phyloP scores from a whole-genome alignment of 2,888 invertebrate species.

The Drosophila maculinotata region DNA sequence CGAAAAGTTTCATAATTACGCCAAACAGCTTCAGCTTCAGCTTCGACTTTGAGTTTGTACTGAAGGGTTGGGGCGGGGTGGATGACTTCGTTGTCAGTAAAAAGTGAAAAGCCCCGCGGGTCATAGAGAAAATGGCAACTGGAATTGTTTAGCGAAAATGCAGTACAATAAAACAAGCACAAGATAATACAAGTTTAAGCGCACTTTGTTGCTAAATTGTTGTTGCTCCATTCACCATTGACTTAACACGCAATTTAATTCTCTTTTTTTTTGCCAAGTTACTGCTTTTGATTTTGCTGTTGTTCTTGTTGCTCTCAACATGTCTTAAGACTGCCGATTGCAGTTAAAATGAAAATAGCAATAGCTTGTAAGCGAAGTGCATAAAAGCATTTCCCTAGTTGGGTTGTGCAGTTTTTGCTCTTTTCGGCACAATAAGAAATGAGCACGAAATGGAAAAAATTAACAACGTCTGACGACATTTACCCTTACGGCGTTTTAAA shows the following conservation, averaged over 20 bases:
- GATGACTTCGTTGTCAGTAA: slow-evolving; percentile 10
- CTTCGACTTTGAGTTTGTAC: not conserved
- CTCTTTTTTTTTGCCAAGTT: slow-evolving; percentile 38
- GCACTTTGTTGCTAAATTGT: slow-evolving; percentile 50
- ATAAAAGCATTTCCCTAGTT: slow-evolving; percentile 58
- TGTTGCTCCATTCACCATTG: slow-evolving; percentile 35
- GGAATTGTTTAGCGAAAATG: slow-evolving; percentile 51
- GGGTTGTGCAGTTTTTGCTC: slow-evolving; percentile 43
- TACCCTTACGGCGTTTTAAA: slow-evolving; percentile 52
- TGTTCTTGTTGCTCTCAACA: slow-evolving; percentile 49
- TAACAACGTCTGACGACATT: slow-evolving; percentile 52
- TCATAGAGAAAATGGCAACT: slow-evolving; percentile 63
- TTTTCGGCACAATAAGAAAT: slow-evolving; percentile 34
- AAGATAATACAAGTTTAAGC: slow-evolving; percentile 47
- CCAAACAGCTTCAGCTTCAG: slow-evolving; percentile 31
- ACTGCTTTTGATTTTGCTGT: slow-evolving; percentile 19
- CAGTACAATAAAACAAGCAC: slow-evolving; percentile 56
- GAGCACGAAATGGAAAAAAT: slow-evolving; percentile 22
- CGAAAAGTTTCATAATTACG: slow-evolving; percentile 76
- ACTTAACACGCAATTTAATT: slow-evolving; percentile 67
- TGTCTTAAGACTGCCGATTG: slow-evolving; percentile 70
- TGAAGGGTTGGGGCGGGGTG: slow-evolving; percentile 5
- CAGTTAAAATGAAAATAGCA: slow-evolving; percentile 70
- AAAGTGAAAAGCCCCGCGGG: slow-evolving; percentile 63
- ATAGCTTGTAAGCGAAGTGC: slow-evolving; percentile 72